Evolutionary conservation across 1,140 invertebrate genomes (phyloP).

Genomic region (Periplaneta americana): DNA sequence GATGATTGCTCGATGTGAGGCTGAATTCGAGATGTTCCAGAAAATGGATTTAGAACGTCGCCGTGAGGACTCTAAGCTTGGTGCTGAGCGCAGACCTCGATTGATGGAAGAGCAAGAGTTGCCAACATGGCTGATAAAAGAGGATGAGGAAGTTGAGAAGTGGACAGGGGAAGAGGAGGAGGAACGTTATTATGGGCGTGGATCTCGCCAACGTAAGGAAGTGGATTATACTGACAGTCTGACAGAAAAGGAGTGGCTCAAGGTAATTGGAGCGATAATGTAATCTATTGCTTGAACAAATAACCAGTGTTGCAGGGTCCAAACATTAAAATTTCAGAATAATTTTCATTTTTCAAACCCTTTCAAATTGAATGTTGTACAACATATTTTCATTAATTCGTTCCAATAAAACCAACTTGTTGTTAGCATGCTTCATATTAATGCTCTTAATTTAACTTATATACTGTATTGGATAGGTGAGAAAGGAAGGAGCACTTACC

Average conservation of each 20-base stretch:
- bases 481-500: neutral
- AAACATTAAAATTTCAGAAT: neutral
- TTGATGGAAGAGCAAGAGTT: slow-evolving; percentile 60
- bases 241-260: slow-evolving; percentile 59
- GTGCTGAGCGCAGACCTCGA: slow-evolving; percentile 41
- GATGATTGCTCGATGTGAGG: slow-evolving; percentile 61
- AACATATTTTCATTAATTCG: neutral
- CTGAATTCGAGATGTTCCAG: slow-evolving; percentile 62
- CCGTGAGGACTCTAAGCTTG: slow-evolving; percentile 41
- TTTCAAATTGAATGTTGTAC: neutral
- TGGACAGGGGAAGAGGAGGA: slow-evolving; percentile 36
- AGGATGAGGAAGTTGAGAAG: slow-evolving; percentile 48
- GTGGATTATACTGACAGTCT: slow-evolving; percentile 62
- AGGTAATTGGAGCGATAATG: slow-evolving; percentile 30
- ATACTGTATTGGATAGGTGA: neutral
- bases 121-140: slow-evolving; percentile 53
- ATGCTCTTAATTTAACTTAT: neutral
- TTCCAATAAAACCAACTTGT: neutral
- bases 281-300: neutral
- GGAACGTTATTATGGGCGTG: slow-evolving; percentile 38
- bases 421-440: neutral
- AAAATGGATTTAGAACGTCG: slow-evolving; percentile 59
- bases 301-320: neutral
- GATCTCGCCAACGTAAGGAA: slow-evolving; percentile 57
- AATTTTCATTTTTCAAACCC: neutral